Conservation (phyloP, 2,113 vertebrate species). For the Alligator mississippiensis region DNA sequence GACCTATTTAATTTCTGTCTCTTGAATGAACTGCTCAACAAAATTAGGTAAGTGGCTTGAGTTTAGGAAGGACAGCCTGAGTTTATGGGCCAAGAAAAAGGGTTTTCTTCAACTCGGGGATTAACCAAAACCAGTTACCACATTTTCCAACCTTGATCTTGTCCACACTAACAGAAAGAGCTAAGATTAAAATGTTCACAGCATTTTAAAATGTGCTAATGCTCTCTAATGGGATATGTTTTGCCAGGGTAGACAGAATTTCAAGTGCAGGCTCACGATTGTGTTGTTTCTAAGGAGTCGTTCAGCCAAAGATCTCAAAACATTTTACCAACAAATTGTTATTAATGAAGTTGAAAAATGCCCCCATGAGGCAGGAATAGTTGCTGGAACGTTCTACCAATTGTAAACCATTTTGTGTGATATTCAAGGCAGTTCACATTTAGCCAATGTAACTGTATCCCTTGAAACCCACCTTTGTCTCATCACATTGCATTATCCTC, state of each 20-base stretch:
- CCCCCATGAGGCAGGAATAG: no score
- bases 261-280: neutral
- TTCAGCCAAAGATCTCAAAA: neutral
- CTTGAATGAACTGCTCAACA: neutral
- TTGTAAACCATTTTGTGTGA: neutral
- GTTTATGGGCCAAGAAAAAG: neutral
- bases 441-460: neutral
- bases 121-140: neutral
- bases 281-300: neutral
- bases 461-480: neutral
- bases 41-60: neutral
- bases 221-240: neutral
- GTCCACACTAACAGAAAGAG: neutral
- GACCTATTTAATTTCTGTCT: neutral
- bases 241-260: neutral
- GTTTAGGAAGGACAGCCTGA: neutral
- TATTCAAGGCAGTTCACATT: neutral
- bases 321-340: neutral
- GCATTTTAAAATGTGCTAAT: neutral
- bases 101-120: neutral
- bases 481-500: neutral
- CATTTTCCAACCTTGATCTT: neutral
- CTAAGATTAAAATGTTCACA: neutral
- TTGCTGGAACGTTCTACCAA: neutral
- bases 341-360: neutral